Percentiles rank a stretch among this genome's conserved stretches.
Conservation (phyloP, 2,797 vertebrate genomes). For the Coreius guichenoti region DNA sequence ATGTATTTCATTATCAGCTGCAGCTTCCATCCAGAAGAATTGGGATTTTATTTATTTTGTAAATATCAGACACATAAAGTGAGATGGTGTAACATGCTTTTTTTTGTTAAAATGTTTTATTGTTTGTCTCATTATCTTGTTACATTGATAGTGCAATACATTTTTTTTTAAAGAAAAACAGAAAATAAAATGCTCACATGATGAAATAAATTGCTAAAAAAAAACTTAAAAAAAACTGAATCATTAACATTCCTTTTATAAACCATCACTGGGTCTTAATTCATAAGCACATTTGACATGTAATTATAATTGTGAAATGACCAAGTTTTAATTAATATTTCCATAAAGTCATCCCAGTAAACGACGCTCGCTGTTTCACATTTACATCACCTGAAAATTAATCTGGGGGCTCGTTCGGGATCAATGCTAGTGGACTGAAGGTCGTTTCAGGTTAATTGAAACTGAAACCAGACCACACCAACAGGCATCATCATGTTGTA, state of each 20-base stretch:
- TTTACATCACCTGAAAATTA: neutral
- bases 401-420: neutral
- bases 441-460: neutral
- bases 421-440: neutral
- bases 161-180: conserved; percentile 53
- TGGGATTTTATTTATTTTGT: conserved; percentile 73
- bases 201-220: conserved; percentile 56
- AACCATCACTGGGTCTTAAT: neutral
- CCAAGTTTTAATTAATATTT: neutral
- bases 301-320: neutral
- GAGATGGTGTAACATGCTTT: conserved; percentile 67
- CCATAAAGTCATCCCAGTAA: neutral
- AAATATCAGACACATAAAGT: conserved; percentile 60
- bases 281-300: neutral
- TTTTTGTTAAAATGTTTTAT: conserved; percentile 60
- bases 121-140: conserved; percentile 58
- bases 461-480: neutral
- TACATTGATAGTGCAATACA: conserved; percentile 58
- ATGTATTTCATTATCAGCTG: conserved; percentile 65
- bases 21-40: neutral
- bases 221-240: conserved; percentile 20
- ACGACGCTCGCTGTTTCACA: neutral
- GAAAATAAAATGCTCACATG: conserved; percentile 24
- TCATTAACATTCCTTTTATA: neutral
- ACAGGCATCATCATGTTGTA: too few relatives aligned